Evolutionary conservation across 2,113 vertebrate genomes (phyloP).

Genomic region (Tragelaphus scriptus): DNA sequence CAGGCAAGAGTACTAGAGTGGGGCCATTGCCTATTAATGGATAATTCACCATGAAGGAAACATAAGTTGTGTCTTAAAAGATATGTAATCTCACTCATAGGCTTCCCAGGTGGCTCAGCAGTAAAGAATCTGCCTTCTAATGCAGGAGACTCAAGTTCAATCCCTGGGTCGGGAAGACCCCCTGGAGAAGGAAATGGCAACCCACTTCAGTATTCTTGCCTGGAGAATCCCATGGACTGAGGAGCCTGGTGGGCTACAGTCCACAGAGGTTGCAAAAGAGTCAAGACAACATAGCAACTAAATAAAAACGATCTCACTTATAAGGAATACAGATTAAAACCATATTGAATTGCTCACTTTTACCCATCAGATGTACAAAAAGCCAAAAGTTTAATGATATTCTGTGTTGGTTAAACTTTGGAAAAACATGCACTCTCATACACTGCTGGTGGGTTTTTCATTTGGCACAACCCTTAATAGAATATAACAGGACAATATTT

Average conservation of each 20-base stretch:
- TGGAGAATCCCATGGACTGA: neutral
- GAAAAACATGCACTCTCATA: neutral
- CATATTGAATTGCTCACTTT: neutral
- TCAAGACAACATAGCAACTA: neutral
- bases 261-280: neutral
- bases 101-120: neutral
- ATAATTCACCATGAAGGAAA: neutral
- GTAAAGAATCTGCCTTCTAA: neutral
- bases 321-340: neutral
- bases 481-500: neutral
- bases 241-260: neutral
- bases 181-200: neutral
- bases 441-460: neutral
- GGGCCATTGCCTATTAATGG: neutral
- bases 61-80: neutral
- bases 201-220: neutral
- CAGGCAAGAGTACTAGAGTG: too few species aligned
- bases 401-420: neutral
- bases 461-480: neutral
- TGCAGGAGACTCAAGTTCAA: neutral
- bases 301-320: neutral
- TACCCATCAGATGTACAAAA: neutral
- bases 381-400: neutral
- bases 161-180: neutral
- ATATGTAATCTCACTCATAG: neutral